Conservation (phyloP, 2,797 vertebrate species). For the Meriones psammophilus region DNA sequence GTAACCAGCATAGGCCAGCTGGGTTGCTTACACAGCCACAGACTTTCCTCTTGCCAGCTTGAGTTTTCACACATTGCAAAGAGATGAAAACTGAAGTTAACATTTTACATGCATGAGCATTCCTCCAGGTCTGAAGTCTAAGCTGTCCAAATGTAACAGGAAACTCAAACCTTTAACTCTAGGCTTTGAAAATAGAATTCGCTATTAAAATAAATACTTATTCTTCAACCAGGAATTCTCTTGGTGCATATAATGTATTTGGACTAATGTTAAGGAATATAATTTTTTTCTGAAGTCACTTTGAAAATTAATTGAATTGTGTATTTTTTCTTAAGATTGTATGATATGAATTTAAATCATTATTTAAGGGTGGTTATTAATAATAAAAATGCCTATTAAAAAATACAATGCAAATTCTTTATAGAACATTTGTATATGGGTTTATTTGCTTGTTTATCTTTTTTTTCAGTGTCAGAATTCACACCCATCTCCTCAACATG, state of each 20-base stretch:
- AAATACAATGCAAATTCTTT: not conserved
- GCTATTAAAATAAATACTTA: not conserved
- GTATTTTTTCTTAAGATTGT: constrained; percentile 7
- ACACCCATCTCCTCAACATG: not conserved
- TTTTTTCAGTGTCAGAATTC: not conserved
- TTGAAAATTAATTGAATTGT: constrained; percentile 42
- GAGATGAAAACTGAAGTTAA: constrained; percentile 31
- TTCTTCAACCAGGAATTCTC: constrained; percentile 12
- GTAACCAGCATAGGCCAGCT: constrained; percentile 10
- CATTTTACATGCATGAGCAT: constrained; percentile 34
- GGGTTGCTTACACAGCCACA: not conserved
- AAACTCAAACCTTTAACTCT: not conserved
- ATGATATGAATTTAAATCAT: not conserved
- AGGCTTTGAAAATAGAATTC: not conserved
- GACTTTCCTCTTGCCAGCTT: constrained; percentile 15
- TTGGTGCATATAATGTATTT: constrained; percentile 23
- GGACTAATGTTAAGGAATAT: not conserved
- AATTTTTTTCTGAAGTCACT: constrained; percentile 28
- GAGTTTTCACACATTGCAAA: constrained; percentile 52
- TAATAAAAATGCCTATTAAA: not conserved
- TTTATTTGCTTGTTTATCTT: not conserved
- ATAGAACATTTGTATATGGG: not conserved
- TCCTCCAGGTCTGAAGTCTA: not conserved
- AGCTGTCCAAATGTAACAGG: not conserved
- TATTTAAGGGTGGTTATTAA: constrained; percentile 30